Base-by-base conservation (phyloP, 2,113 vertebrate genomes). In the Holacanthus passer region DNA sequence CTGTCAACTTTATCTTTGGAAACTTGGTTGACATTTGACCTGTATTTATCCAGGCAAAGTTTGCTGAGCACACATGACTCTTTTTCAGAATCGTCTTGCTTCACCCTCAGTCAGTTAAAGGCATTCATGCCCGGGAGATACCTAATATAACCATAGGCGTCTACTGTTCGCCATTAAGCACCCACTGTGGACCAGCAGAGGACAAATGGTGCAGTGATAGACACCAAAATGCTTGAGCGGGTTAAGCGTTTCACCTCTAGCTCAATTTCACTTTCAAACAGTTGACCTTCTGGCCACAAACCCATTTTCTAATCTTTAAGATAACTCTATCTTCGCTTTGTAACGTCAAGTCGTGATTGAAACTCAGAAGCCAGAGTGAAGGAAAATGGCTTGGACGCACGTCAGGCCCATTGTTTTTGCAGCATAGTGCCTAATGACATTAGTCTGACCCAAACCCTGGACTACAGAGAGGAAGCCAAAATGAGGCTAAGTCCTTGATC, bases 401-500 rank as follows among this genome's bases (percentile, higher is more conserved):
- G 55, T 82, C 27, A 13, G 53, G 31, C 45, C 13, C 3, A 2
- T 13, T 84, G 78, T 75, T 73, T 67, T 82, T 68, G 48, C 37
- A 78, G 55, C 11, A 27, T 41, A 9, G 45, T n/a, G 2, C 63
- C 52, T 73, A 69, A 81, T 37, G 37, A 73, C 69, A 52, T 83
- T 56, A 81, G 48, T 56, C 20, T 79, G 83, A 87, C 74, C 59
- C 31, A 60, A 79, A 64, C 69, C 43, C 17, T 85, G 43, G 16
- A 65, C 65, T 82, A 83, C 50, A 83, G 73, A 86, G 84, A 73
- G 29, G 58, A 80, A 43, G 67, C 74, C 72, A 74, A 77, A 87
- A 83, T 76, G 70, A 90, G 70, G 52, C 69, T 24, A 79, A 78
- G 60, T 62, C 84, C 75, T 84, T 89, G 77, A 91, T 88, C 81